Conservation (phyloP, 2,797 vertebrate species). For the Leptatherina wallacei region DNA sequence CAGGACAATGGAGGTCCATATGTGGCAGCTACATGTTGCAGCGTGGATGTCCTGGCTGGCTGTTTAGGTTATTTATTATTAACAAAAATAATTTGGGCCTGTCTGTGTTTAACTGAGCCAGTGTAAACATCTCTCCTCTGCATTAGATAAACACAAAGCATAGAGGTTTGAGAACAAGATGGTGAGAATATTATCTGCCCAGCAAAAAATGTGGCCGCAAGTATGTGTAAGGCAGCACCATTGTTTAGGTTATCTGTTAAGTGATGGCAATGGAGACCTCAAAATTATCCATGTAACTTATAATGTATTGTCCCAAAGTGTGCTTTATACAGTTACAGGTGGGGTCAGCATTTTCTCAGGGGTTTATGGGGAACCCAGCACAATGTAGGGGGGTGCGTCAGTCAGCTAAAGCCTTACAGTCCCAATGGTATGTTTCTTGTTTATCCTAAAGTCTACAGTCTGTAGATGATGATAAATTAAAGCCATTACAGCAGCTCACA, state of each 20-base stretch:
- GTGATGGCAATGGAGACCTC: background rate
- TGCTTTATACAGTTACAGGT: slow-evolving; percentile 1
- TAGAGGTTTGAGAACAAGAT: slow-evolving; percentile 54
- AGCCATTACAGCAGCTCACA: background rate
- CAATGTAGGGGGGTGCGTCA: background rate
- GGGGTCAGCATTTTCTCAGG: background rate
- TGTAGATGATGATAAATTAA: slow-evolving; percentile 7
- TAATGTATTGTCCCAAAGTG: background rate
- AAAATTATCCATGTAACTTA: background rate
- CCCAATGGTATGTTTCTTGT: slow-evolving; percentile 9
- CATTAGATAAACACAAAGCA: slow-evolving; percentile 72
- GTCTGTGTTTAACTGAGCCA: slow-evolving; percentile 73
- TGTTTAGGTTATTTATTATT: slow-evolving; percentile 81
- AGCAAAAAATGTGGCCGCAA: slow-evolving; percentile 1
- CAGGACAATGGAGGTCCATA: slow-evolving; percentile 36
- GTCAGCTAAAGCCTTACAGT: background rate
- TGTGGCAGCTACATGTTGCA: slow-evolving; percentile 38
- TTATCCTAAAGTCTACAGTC: slow-evolving; percentile 10
- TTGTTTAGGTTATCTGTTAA: slow-evolving; percentile 11
- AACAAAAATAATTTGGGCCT: slow-evolving; percentile 69
- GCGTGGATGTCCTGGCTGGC: slow-evolving; percentile 40
- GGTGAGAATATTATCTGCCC: slow-evolving; percentile 52
- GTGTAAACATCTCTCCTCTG: slow-evolving; percentile 74
- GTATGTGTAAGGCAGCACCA: background rate
- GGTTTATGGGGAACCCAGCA: background rate